Base-by-base conservation (phyloP, 1,140 invertebrate species). In the Calycopis cecrops region DNA sequence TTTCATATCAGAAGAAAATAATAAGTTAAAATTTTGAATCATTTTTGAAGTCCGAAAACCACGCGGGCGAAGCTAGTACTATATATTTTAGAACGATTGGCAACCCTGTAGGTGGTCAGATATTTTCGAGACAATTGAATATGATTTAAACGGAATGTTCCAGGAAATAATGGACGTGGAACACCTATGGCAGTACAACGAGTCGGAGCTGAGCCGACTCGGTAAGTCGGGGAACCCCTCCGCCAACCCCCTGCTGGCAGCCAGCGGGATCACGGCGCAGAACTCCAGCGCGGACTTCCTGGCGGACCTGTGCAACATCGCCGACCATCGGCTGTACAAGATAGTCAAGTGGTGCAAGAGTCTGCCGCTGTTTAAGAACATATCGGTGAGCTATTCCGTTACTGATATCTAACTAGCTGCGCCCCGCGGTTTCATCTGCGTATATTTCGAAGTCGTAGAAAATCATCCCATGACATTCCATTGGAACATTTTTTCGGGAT, bases 341-440 rank as follows among this genome's bases (percentile, higher is more conserved):
- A 97, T 99, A 65, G 98, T 99, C 52, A 97, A 98, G 76, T 99
- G 98, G 98, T 98, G 97, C 88, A 97, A 99, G 83, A 98, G 96
- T 85, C 88, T 99, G 75, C 97, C 97, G 9, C 91, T 99, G 4
- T 99, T 99, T 82, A 97, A 97, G 79, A 96, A 98, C 85, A 98
- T 99, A 70, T 95, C 95, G 59, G 94, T 96, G 66, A 88, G 90
- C 88, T 38, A 48, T 33, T 55, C 35, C 4, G 9, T 7, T 33
- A 10, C 0, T 48, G 14, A n/a, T 34, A 7, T 34, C 7, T 11
- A n/a, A 51, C n/a, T 51, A 2, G 16, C 28, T n/a, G n/a, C n/a
- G n/a, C n/a, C n/a, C n/a, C n/a, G n/a, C n/a, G n/a, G n/a, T n/a
- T n/a, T n/a, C n/a, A n/a, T n/a, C n/a, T n/a, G n/a, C n/a, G n/a